phyloP scores from a whole-genome alignment of 2,113 vertebrate genomes.

The Cairina moschata region DNA sequence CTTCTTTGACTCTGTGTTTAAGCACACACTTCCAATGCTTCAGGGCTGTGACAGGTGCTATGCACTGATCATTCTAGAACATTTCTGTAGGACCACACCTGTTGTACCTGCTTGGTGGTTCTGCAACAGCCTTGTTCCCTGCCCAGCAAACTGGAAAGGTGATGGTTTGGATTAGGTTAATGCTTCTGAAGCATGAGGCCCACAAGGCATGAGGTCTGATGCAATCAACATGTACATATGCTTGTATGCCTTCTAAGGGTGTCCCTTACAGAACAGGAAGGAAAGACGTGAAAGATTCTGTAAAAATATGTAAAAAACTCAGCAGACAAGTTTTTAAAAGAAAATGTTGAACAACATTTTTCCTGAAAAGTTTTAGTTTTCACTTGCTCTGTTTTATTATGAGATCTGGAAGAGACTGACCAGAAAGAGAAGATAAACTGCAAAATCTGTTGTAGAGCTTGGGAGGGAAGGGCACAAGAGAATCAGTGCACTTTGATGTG shows the following conservation, averaged over 20 bases:
- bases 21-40: not conserved
- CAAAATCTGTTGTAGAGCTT: slow-evolving; percentile 7
- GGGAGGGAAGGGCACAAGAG: not conserved
- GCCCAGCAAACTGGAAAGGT: not conserved
- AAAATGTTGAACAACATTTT: not conserved
- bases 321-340: not conserved
- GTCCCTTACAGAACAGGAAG: not conserved
- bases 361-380: not conserved
- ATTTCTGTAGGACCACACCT: not conserved
- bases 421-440: slow-evolving; percentile 1
- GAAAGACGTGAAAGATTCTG: not conserved
- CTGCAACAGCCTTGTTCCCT: not conserved
- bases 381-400: not conserved
- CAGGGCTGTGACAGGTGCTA: not conserved
- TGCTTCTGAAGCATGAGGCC: not conserved
- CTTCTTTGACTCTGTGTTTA: not conserved
- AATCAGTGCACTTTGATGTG: slow-evolving; percentile 31
- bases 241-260: not conserved
- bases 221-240: not conserved
- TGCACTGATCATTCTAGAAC: not conserved
- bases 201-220: not conserved
- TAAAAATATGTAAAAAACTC: not conserved
- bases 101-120: not conserved
- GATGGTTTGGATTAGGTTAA: not conserved
- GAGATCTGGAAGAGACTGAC: not conserved